Percentiles rank a stretch among this genome's conserved stretches.
These are phyloP conservation scores for Crocallis elinguaria DNA, from an alignment of 2,888 invertebrate species.

Conservation along the genomic window DNA sequence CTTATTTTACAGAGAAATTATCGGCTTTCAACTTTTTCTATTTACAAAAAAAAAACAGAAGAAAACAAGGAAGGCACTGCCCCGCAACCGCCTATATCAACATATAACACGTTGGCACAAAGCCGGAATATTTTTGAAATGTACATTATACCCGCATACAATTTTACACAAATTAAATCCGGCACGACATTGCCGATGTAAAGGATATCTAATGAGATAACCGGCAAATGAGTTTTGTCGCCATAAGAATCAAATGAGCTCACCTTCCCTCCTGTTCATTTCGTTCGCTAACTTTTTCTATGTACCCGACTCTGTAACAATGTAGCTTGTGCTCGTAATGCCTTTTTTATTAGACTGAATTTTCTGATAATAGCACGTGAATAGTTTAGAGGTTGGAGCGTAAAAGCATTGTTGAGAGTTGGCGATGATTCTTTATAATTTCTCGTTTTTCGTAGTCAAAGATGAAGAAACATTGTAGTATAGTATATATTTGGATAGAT, in stretches of 20 bases:
- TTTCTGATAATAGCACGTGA: constrained; percentile 21
- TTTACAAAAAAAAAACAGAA: too few relatives aligned
- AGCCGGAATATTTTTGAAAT: neutral
- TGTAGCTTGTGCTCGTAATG: constrained; percentile 15
- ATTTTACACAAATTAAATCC: constrained; percentile 16
- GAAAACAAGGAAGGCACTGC: too few relatives aligned
- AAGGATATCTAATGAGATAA: constrained; percentile 14
- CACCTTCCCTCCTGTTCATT: constrained; percentile 10
- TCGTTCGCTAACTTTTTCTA: constrained; percentile 22
- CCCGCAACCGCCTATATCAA: too few relatives aligned
- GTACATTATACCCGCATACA: neutral
- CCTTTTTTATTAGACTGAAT: constrained; percentile 25
- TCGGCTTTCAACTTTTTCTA: too few relatives aligned
- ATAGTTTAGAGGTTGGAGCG: constrained; percentile 15
- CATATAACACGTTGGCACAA: too few relatives aligned
- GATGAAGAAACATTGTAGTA: constrained; percentile 15
- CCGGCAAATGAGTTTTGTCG: constrained; percentile 17
- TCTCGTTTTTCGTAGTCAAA: constrained; percentile 10
- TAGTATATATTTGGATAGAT: too few relatives aligned
- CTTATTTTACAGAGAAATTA: too few relatives aligned
- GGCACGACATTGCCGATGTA: constrained; percentile 2
- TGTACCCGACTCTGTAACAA: constrained; percentile 22
- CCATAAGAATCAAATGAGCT: constrained; percentile 17
- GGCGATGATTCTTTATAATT: constrained; percentile 16
- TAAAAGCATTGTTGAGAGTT: constrained; percentile 23